Evolutionary conservation across 1,140 invertebrate species (phyloP).

Genomic region (Pygmarrhopalites habei): DNA sequence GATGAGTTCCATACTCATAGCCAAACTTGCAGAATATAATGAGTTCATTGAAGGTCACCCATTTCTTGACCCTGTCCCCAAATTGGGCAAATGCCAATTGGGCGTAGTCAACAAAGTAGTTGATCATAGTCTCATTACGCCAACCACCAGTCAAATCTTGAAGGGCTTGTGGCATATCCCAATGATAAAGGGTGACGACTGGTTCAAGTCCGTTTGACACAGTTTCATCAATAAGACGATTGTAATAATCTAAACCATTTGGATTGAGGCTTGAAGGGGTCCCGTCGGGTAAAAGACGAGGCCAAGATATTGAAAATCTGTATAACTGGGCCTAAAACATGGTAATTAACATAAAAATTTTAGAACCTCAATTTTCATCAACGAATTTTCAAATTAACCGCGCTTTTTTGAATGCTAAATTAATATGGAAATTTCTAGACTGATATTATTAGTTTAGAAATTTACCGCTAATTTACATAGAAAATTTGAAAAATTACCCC

Average conservation of each 20-base stretch:
- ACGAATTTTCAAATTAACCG: too few relatives aligned
- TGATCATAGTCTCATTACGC: conserved; percentile 46
- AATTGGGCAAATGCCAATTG: conserved; percentile 43
- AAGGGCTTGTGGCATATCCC: too few relatives aligned
- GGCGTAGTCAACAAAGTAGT: conserved; percentile 45
- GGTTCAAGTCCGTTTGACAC: conserved; percentile 41
- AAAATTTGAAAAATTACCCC: conserved; percentile 47
- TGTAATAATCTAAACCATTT: conserved; percentile 43
- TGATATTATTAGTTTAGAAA: background rate
- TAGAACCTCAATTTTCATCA: too few relatives aligned
- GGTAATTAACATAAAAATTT: background rate
- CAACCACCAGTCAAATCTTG: too few relatives aligned
- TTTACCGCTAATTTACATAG: conserved; percentile 37
- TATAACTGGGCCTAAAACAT: conserved; percentile 21
- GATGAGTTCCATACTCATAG: conserved; percentile 37
- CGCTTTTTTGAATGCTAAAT: too few relatives aligned
- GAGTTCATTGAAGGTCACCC: conserved; percentile 49
- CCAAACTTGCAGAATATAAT: conserved; percentile 42
- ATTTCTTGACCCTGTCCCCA: conserved; percentile 45
- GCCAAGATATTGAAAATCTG: conserved; percentile 37
- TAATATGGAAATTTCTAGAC: too few relatives aligned
- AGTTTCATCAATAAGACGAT: conserved; percentile 41
- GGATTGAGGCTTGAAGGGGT: conserved; percentile 21
- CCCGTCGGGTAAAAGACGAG: conserved; percentile 33
- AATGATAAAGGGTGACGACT: conserved; percentile 59